A percentile compares a stretch with the other conserved stretches of the same genome.
Conservation (phyloP, 2,113 vertebrate genomes). For the Eptesicus fuscus region DNA sequence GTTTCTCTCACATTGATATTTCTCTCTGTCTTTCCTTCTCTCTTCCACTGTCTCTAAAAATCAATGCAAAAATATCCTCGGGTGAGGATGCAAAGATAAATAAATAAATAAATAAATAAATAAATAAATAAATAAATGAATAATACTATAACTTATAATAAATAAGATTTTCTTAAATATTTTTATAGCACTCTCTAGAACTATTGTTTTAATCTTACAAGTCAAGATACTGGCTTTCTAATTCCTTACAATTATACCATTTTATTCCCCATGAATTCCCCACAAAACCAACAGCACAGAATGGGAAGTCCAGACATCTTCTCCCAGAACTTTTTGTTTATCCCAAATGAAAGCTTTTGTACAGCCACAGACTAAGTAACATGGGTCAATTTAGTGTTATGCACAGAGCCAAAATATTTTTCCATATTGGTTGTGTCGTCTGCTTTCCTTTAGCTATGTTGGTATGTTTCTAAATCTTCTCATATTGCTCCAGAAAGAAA, state of each 20-base stretch:
- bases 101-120: constrained; percentile 6
- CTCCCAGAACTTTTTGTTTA: neutral
- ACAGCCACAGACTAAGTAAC: neutral
- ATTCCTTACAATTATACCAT: neutral
- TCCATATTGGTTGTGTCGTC: neutral
- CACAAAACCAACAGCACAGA: neutral
- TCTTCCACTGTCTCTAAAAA: no score
- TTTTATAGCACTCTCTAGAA: constrained; percentile 25
- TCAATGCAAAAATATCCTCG: no score
- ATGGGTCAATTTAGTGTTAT: neutral
- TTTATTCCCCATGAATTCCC: neutral
- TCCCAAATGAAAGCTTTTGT: neutral
- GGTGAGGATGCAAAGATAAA: neutral
- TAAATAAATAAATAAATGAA: constrained; percentile 34
- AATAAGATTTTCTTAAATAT: constrained; percentile 20
- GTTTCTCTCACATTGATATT: no score
- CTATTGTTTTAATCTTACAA: neutral
- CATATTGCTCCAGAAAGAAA: neutral
- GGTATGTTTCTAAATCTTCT: neutral
- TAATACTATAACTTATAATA: neutral
- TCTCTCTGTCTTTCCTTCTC: no score
- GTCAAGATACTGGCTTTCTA: neutral
- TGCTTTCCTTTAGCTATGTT: neutral
- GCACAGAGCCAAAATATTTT: neutral
- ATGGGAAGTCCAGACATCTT: neutral